A percentile compares a stretch with the other conserved stretches of the same genome.
These are phyloP conservation scores for Amitus sp. DNA, from an alignment of 2,888 invertebrate species.

Conservation along the genomic window DNA sequence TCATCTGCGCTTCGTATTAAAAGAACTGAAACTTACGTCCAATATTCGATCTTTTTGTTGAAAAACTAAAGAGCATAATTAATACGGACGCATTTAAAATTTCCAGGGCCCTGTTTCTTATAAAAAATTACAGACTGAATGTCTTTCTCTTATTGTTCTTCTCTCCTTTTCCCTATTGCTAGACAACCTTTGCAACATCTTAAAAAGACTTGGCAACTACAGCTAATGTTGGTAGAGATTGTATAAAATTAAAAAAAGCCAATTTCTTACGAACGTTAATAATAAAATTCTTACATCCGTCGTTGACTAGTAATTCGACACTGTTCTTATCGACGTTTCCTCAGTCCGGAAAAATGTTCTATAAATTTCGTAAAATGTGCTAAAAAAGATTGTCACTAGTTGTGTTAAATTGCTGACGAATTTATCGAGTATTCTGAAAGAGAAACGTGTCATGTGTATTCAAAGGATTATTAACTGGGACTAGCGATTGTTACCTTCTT, in stretches of 20 bases:
- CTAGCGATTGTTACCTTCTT: too few relatives aligned
- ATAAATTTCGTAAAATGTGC: conserved; percentile 22
- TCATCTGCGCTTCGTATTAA: not conserved
- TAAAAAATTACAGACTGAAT: conserved; percentile 60
- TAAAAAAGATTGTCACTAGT: conserved; percentile 32
- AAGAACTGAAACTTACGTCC: too few relatives aligned
- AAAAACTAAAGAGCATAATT: too few relatives aligned
- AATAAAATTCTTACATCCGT: too few relatives aligned
- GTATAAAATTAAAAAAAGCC: conserved; percentile 6
- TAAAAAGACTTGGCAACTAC: conserved; percentile 2
- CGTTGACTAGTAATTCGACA: conserved; percentile 4
- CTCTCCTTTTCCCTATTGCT: conserved; percentile 42
- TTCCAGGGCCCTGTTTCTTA: conserved; percentile 46
- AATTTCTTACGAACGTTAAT: not conserved
- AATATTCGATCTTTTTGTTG: conserved; percentile 5
- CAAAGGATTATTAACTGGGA: conserved; percentile 50
- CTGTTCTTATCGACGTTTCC: conserved; percentile 6
- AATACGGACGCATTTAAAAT: too few relatives aligned
- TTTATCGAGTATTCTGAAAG: conserved; percentile 9
- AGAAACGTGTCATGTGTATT: conserved; percentile 32
- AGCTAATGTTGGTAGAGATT: not conserved
- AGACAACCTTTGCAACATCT: conserved; percentile 14
- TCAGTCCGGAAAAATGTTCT: conserved; percentile 14
- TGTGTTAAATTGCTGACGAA: conserved; percentile 14
- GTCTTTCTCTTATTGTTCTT: conserved; percentile 50